A percentile compares a stretch with the other conserved stretches of the same genome.
These are phyloP conservation scores for Poeciliopsis retropinna DNA, from an alignment of 2,113 vertebrate species.

Conservation along the genomic window DNA sequence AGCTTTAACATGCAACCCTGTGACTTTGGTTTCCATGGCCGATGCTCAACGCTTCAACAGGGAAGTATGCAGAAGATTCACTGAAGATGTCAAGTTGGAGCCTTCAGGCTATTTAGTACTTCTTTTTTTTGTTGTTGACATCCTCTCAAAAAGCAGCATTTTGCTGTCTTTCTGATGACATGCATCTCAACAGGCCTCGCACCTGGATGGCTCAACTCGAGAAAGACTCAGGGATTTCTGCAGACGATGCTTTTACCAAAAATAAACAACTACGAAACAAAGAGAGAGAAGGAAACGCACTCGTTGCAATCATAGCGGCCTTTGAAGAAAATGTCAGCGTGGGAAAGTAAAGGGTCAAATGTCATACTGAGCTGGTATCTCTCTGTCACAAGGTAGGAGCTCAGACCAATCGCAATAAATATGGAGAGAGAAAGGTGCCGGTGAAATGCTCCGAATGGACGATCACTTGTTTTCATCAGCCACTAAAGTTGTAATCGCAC, in stretches of 20 bases:
- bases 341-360: background rate
- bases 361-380: background rate
- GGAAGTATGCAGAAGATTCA: background rate
- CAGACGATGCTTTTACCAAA: background rate
- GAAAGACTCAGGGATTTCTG: background rate
- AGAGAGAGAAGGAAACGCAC: background rate
- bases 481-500: too few relatives aligned
- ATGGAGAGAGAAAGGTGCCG: too few relatives aligned
- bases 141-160: too few relatives aligned
- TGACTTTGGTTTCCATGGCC: background rate
- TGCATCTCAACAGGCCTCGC: background rate
- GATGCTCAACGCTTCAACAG: background rate
- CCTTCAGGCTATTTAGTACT: background rate
- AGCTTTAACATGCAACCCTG: background rate
- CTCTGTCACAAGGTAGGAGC: background rate
- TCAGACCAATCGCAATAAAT: background rate
- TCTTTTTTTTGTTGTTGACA: too few relatives aligned
- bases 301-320: background rate
- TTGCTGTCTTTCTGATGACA: background rate
- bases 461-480: background rate
- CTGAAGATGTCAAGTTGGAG: background rate
- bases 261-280: slow-evolving; percentile 10
- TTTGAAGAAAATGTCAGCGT: background rate
- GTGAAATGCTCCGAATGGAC: background rate
- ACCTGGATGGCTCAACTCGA: background rate